Percentiles rank a stretch among this genome's conserved stretches.
Conservation (phyloP, 2,113 vertebrate genomes). For the Pimephales promelas region DNA sequence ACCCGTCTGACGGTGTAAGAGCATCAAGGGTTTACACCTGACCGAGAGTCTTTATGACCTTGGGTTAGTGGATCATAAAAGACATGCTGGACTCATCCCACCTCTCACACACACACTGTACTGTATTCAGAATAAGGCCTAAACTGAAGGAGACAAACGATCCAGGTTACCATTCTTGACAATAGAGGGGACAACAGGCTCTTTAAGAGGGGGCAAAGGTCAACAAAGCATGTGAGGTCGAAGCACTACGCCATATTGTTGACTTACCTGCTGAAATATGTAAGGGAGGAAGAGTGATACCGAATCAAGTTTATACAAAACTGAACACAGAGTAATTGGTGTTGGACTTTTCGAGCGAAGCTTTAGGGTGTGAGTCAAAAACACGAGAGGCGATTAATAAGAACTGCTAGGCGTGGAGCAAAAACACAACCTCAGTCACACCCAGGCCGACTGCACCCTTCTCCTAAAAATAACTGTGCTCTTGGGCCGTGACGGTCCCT, state of each 20-base stretch:
- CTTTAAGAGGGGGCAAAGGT: slow-evolving; percentile 1
- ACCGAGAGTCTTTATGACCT: slow-evolving; percentile 41
- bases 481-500: slow-evolving; percentile 41
- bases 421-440: slow-evolving; percentile 54
- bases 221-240: slow-evolving; percentile 1
- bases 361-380: slow-evolving; percentile 36
- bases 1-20: not conserved
- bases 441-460: slow-evolving; percentile 50
- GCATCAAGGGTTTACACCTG: slow-evolving; percentile 22
- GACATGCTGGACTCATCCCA: not conserved
- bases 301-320: slow-evolving; percentile 15
- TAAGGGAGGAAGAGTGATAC: slow-evolving; percentile 2
- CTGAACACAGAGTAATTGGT: slow-evolving; percentile 4
- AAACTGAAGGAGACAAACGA: not conserved
- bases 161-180: not conserved
- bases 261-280: slow-evolving; percentile 12
- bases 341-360: slow-evolving; percentile 10
- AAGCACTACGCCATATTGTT: not conserved
- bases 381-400: not conserved
- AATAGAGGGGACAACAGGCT: not conserved
- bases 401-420: slow-evolving; percentile 41
- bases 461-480: slow-evolving; percentile 58
- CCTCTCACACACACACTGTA: slow-evolving; percentile 14
- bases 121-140: slow-evolving; percentile 11
- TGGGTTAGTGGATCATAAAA: slow-evolving; percentile 33